Evolutionary conservation across 2,888 invertebrate genomes (phyloP), one percentile per base, ranked within the genome.

Genomic region (Alcis repandata): DNA sequence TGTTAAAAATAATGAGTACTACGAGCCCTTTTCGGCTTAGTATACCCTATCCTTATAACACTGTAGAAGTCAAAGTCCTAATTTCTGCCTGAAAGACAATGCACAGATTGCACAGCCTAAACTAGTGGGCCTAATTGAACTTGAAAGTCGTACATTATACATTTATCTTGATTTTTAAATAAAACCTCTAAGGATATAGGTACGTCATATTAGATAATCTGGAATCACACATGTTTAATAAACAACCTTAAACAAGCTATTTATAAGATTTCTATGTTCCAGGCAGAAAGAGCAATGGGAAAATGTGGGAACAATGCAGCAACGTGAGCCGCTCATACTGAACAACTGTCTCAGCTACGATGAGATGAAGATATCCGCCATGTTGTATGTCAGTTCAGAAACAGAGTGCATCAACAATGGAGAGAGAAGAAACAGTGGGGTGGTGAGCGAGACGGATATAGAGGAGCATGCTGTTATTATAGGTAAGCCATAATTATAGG

Each of bases 361-460:
- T 58, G 95, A 95, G 80, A 92, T 95, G 72, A 95, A 95, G 75
- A 71, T 95, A 1, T 94, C 95, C 0, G 92, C 95, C 0, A 89
- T 95, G 85, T 87, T 95, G 53, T 94, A 90, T 32, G 90, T 95
- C 1, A 94, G 94, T n/a, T 95, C 95, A 0, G 89, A 89, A 57
- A 94, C 95, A 0, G 93, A 92, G 71, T 95, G 95, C 71, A 92
- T 95, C 57, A 95, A 95, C 64, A 90, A 95, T 64, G 95, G 95
- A 0, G 82, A 88, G 10, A 86, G 95, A 32, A 90, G 91, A 17
- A 92, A 94, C 71, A 88, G 88, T 0, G 95, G 95, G 0, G 82
- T 90, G 1, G 83, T 90, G 0, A 83, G 80, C 43, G 89, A 86
- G 43, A 91, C 94, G 52, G 89, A 90, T 1, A 79, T 89, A 65